phyloP scores from a whole-genome alignment of 2,113 vertebrate species.

The Polyodon spathula region DNA sequence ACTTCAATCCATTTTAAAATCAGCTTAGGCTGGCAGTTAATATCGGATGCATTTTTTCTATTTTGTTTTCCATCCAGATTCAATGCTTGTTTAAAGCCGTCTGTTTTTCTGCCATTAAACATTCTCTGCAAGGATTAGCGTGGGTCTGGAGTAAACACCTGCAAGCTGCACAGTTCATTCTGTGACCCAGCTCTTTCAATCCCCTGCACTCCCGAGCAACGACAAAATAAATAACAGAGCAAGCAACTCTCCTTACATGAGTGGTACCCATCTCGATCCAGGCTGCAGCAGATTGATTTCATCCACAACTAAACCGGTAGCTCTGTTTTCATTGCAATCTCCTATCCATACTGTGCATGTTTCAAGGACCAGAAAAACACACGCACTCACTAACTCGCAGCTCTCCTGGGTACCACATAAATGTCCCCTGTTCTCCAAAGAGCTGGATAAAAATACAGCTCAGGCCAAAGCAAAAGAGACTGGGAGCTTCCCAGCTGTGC shows the following conservation, averaged over 20 bases:
- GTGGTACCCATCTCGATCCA: not conserved
- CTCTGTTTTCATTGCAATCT: not conserved
- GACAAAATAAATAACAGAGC: not conserved
- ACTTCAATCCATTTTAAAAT: too few species aligned
- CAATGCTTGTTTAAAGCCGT: too few species aligned
- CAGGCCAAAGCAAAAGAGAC: not conserved
- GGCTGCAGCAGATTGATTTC: not conserved
- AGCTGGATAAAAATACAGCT: not conserved
- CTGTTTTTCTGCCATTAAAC: too few species aligned
- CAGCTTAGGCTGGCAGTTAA: too few species aligned
- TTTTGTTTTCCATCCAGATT: too few species aligned
- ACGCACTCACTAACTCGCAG: not conserved
- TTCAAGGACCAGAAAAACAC: not conserved
- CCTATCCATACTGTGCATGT: not conserved
- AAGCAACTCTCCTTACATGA: not conserved
- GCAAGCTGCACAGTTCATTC: not conserved
- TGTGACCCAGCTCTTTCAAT: too few species aligned
- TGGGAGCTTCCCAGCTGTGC: not conserved
- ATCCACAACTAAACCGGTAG: not conserved
- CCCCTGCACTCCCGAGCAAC: not conserved
- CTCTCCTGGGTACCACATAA: not conserved
- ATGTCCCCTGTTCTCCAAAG: not conserved
- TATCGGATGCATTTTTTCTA: too few species aligned
- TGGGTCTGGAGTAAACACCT: not conserved
- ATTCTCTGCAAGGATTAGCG: too few species aligned